These are phyloP conservation scores for Panurus biarmicus DNA, from an alignment of 2,113 vertebrate genomes.

Conservation along the genomic window DNA sequence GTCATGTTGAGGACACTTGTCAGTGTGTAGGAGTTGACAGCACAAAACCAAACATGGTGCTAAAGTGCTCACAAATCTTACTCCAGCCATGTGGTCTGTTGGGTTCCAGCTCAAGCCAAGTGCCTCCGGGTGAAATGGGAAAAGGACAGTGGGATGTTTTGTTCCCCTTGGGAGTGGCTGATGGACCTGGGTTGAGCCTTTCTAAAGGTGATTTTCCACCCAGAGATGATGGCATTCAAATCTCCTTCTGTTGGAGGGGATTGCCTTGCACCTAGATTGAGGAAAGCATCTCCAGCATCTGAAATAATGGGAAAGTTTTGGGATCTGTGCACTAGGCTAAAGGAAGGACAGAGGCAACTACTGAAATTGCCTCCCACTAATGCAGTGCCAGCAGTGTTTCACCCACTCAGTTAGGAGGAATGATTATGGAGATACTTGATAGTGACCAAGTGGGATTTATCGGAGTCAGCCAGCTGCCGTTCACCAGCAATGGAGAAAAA, in stretches of 20 bases:
- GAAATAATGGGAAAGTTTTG: neutral
- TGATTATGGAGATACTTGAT: neutral
- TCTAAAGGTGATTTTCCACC: neutral
- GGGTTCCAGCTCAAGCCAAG: neutral
- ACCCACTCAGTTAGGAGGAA: neutral
- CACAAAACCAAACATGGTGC: neutral
- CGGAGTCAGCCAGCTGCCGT: neutral
- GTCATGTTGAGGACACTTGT: neutral
- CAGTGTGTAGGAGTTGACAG: neutral
- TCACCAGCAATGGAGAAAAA: neutral
- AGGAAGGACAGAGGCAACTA: neutral
- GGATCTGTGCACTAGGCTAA: neutral
- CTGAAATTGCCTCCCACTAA: neutral
- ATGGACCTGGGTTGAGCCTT: neutral
- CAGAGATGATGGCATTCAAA: neutral
- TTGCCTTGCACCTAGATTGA: neutral
- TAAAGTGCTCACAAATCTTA: neutral
- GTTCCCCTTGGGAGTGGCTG: neutral
- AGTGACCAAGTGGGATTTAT: conserved; percentile 33
- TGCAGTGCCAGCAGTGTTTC: neutral
- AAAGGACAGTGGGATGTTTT: neutral
- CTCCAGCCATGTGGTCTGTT: neutral
- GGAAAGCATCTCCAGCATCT: neutral
- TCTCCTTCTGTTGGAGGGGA: neutral
- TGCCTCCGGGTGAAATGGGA: fast-evolving